Evolutionary conservation across 1,140 invertebrate genomes (phyloP).

Genomic region (Drosophila ironensis): DNA sequence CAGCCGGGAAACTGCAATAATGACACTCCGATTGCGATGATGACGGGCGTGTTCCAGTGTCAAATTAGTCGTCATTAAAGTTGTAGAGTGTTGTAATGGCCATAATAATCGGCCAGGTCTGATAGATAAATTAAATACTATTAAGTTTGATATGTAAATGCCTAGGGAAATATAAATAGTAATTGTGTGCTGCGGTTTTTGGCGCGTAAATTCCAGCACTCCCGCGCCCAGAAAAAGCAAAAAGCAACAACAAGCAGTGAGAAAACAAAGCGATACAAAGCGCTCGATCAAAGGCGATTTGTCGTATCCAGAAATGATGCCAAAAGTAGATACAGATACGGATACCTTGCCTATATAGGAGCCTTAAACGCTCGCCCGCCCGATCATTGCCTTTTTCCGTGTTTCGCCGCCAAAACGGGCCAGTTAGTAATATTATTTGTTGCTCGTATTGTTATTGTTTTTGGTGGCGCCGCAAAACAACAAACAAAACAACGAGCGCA

Average conservation of each 20-base stretch:
- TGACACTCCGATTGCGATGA: constrained; percentile 26
- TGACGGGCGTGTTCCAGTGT: constrained; percentile 65
- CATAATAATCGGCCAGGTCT: constrained; percentile 40
- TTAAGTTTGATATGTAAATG: no score
- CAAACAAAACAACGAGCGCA: constrained; percentile 16
- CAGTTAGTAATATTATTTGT: constrained; percentile 12
- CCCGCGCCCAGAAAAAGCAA: constrained; percentile 45
- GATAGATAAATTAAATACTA: constrained; percentile 56
- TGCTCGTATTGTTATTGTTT: constrained; percentile 16
- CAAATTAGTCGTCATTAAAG: constrained; percentile 68
- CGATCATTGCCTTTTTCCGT: constrained; percentile 69
- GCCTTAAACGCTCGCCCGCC: constrained; percentile 17
- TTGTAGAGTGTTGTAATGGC: constrained; percentile 34
- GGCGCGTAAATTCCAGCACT: constrained; percentile 36
- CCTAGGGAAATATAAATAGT: background rate
- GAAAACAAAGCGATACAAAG: background rate
- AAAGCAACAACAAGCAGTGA: no score
- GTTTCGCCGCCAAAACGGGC: constrained; percentile 57
- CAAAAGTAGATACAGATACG: constrained; percentile 48
- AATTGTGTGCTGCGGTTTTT: constrained; percentile 12
- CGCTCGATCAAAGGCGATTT: constrained; percentile 67
- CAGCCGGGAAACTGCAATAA: constrained; percentile 45
- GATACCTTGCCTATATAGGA: no score
- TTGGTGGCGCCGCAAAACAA: constrained; percentile 45
- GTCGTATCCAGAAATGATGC: constrained; percentile 37